Percentiles rank a stretch among this genome's conserved stretches.
phyloP scores from a whole-genome alignment of 2,888 invertebrate genomes.

The Gari tellinella region DNA sequence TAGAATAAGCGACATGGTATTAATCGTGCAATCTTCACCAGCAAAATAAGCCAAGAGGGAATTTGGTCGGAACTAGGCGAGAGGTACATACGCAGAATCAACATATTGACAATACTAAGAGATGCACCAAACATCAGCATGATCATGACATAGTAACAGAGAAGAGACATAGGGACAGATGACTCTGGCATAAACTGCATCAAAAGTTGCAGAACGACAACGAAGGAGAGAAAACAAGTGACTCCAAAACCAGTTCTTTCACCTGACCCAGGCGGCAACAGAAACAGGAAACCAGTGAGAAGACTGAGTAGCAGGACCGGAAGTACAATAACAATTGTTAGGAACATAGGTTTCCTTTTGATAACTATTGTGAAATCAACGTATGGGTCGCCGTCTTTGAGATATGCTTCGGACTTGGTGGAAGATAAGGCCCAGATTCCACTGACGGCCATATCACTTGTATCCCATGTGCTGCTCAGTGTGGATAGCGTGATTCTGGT shows the following conservation, averaged over 20 bases:
- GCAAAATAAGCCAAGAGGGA: slow-evolving; percentile 31
- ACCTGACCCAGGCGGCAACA: slow-evolving; percentile 51
- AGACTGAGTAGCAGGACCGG: slow-evolving; percentile 46
- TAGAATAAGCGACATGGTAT: slow-evolving; percentile 22
- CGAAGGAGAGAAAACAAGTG: slow-evolving; percentile 57
- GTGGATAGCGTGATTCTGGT: slow-evolving; percentile 13
- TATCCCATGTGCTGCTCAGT: slow-evolving; percentile 21
- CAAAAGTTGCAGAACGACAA: slow-evolving; percentile 50
- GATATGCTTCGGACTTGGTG: slow-evolving; percentile 19
- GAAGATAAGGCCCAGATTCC: slow-evolving; percentile 42
- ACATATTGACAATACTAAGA: slow-evolving; percentile 37
- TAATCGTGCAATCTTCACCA: slow-evolving; percentile 39
- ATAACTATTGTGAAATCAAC: slow-evolving; percentile 45
- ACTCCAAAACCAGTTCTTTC: slow-evolving; percentile 52
- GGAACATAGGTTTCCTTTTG: slow-evolving; percentile 39
- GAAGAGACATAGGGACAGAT: slow-evolving; percentile 54
- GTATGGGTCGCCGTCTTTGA: slow-evolving; percentile 14
- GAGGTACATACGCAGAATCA: slow-evolving; percentile 39
- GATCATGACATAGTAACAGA: slow-evolving; percentile 54
- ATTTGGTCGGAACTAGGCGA: slow-evolving; percentile 30
- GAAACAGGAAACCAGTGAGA: slow-evolving; percentile 52
- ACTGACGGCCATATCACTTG: slow-evolving; percentile 26
- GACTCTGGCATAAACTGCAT: slow-evolving; percentile 53
- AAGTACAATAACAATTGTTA: slow-evolving; percentile 52
- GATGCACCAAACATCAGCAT: slow-evolving; percentile 47